A percentile compares a stretch with the other conserved stretches of the same genome.
Conservation (phyloP, 1,140 invertebrate genomes). For the Contarinia nasturtii region DNA sequence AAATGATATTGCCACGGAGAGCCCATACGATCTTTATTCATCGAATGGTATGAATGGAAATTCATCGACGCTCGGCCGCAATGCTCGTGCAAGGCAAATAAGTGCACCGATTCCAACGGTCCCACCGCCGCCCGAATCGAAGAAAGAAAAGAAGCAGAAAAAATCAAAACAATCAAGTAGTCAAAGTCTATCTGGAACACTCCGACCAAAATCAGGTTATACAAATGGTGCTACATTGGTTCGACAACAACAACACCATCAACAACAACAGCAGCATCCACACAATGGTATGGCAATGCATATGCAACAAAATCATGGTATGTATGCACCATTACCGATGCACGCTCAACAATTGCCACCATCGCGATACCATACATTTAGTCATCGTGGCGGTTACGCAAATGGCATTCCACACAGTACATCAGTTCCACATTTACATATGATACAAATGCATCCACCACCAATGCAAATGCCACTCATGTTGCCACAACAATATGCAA, state of each 20-base stretch:
- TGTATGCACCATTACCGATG: slow-evolving; percentile 5
- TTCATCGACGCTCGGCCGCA: slow-evolving; percentile 50
- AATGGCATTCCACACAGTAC: slow-evolving; percentile 3
- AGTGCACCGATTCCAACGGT: slow-evolving; percentile 55
- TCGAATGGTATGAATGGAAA: slow-evolving; percentile 16
- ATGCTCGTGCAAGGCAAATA: slow-evolving; percentile 59
- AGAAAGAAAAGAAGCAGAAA: slow-evolving; percentile 19
- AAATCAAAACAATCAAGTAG: slow-evolving; percentile 17
- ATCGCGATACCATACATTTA: slow-evolving; percentile 18
- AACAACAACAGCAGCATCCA: not conserved
- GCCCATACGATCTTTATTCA: slow-evolving; percentile 47
- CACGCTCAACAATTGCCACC: slow-evolving; percentile 6
- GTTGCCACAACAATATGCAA: slow-evolving; percentile 21
- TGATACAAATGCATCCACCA: slow-evolving; percentile 6
- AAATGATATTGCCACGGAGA: slow-evolving; percentile 30
- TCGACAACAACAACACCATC: slow-evolving; percentile 8
- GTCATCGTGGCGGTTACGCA: slow-evolving; percentile 18
- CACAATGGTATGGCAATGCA: slow-evolving; percentile 4
- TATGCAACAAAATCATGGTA: not conserved
- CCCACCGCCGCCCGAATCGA: slow-evolving; percentile 34
- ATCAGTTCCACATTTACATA: not conserved
- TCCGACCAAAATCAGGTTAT: slow-evolving; percentile 22
- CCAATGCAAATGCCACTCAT: slow-evolving; percentile 10
- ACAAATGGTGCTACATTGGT: slow-evolving; percentile 9
- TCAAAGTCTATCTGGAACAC: slow-evolving; percentile 21